These are phyloP conservation scores for Cryptotermes secundus DNA, from an alignment of 1,140 invertebrate species.

Conservation along the genomic window DNA sequence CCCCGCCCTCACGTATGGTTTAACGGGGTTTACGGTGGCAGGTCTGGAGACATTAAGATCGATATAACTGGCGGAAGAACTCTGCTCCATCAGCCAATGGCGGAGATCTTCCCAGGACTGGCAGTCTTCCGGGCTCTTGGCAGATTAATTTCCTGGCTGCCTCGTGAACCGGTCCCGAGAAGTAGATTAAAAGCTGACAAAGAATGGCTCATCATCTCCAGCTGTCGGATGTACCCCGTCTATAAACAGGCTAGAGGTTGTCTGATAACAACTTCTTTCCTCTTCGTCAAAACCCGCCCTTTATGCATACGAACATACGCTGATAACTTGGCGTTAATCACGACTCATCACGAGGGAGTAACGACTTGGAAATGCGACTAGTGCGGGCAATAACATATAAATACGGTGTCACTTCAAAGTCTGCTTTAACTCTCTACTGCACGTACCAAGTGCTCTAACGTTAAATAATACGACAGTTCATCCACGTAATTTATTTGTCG, in stretches of 20 bases:
- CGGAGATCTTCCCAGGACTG: neutral
- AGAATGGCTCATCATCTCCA: neutral
- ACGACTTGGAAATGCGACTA: no score
- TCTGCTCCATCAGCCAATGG: neutral
- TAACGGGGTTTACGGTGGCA: neutral
- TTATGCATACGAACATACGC: neutral
- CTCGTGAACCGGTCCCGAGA: neutral
- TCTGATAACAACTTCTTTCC: constrained; percentile 2
- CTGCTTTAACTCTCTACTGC: no score
- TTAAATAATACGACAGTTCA: no score
- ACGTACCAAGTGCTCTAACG: no score
- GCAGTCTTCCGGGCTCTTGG: neutral
- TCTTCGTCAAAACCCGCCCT: neutral
- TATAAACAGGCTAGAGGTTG: neutral
- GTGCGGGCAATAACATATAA: no score
- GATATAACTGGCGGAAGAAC: neutral
- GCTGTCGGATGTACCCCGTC: neutral
- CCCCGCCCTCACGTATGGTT: no score
- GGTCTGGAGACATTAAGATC: neutral
- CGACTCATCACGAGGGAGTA: no score
- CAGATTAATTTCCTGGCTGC: constrained; percentile 18
- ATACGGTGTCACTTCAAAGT: no score
- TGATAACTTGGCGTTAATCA: no score
- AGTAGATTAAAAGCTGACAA: constrained; percentile 16
- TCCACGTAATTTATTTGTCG: no score